A percentile compares a stretch with the other conserved stretches of the same genome.
Evolutionary conservation across 2,888 invertebrate species (phyloP).

Genomic region (Tupiocoris notatus): DNA sequence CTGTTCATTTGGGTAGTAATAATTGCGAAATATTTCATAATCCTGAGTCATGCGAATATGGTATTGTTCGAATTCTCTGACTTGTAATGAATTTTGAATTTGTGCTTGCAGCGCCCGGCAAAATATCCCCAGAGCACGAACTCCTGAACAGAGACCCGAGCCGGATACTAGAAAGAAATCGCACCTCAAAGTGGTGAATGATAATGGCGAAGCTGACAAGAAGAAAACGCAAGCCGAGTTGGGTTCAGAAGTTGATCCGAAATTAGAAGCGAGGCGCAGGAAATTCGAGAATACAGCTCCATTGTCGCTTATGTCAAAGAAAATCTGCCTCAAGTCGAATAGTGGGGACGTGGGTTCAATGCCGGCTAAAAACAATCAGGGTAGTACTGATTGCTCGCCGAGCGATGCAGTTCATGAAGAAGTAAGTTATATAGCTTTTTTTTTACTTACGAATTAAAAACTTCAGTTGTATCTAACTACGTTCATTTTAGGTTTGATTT

Average conservation of each 20-base stretch:
- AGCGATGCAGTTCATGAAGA: background rate
- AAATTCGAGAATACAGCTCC: conserved; percentile 58
- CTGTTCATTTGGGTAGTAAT: too few relatives aligned
- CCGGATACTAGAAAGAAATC: background rate
- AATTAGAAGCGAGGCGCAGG: conserved; percentile 58
- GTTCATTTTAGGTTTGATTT: too few relatives aligned
- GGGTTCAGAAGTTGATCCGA: conserved; percentile 53
- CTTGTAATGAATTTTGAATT: too few relatives aligned
- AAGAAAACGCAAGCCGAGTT: background rate
- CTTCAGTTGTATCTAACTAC: too few relatives aligned
- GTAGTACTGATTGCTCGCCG: background rate
- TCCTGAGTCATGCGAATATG: too few relatives aligned
- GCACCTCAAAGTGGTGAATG: background rate
- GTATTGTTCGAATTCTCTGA: too few relatives aligned
- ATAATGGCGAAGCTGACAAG: conserved; percentile 1
- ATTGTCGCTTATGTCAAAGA: conserved; percentile 56
- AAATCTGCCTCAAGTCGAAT: conserved; percentile 56
- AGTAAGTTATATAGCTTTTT: too few relatives aligned
- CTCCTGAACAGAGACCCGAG: background rate
- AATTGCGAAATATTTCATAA: too few relatives aligned
- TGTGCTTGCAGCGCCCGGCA: background rate
- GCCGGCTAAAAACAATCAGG: too few relatives aligned
- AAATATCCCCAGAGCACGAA: background rate
- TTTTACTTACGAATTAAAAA: too few relatives aligned
- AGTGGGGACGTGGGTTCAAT: background rate